Evolutionary conservation across 2,888 invertebrate genomes (phyloP).

Genomic region (Drosophila emarginata): DNA sequence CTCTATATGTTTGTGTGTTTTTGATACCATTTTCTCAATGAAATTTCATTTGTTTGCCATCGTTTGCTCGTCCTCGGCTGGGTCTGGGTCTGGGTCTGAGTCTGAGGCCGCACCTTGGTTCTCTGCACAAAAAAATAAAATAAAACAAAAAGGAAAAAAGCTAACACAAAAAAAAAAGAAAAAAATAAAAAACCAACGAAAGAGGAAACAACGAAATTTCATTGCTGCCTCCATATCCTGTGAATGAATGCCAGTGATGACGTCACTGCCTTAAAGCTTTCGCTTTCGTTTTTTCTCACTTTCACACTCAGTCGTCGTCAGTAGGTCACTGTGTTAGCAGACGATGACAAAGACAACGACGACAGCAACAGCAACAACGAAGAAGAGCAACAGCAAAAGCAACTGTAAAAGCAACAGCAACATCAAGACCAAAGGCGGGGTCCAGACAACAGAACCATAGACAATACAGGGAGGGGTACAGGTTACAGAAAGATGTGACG

Average conservation of each 20-base stretch:
- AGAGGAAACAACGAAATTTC: conserved; percentile 8
- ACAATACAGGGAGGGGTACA: neutral
- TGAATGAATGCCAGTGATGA: conserved; percentile 81
- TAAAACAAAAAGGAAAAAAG: neutral
- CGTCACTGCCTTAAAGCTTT: conserved; percentile 63
- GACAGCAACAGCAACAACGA: neutral
- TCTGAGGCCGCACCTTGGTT: conserved; percentile 9
- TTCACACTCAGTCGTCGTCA: conserved; percentile 52
- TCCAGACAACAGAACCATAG: conserved; percentile 12
- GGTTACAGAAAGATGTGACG: neutral
- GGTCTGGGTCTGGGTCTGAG: neutral
- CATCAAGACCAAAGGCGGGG: neutral
- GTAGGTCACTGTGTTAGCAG: conserved; percentile 82
- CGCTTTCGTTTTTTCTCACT: conserved; percentile 26
- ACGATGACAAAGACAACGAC: conserved; percentile 25
- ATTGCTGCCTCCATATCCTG: conserved; percentile 65
- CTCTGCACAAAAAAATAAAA: conserved; percentile 9
- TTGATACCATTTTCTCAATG: conserved; percentile 61
- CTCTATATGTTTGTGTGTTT: neutral
- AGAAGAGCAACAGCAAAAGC: conserved; percentile 20
- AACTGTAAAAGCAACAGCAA: neutral
- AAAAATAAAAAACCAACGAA: neutral
- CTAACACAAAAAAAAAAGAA: neutral
- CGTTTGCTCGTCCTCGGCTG: conserved; percentile 10
- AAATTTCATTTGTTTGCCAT: conserved; percentile 44